Evolutionary conservation across 2,113 vertebrate species (phyloP).

Genomic region (Puntigrus tetrazona): DNA sequence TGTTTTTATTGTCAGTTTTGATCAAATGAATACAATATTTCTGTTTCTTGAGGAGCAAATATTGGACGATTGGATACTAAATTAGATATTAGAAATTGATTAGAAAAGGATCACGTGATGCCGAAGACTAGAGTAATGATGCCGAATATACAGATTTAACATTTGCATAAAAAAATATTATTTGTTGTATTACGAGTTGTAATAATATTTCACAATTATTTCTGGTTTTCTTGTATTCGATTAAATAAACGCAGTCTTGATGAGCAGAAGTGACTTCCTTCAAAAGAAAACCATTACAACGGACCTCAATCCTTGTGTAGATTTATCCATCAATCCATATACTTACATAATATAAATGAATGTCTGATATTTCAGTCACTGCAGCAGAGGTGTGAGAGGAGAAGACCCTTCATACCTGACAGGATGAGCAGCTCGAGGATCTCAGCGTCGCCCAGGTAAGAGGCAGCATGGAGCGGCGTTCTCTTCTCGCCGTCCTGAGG

Average conservation of each 20-base stretch:
- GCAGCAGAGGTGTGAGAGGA: not conserved
- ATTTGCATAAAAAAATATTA: not conserved
- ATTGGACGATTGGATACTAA: too few species aligned
- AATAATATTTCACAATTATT: not conserved
- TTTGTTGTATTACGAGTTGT: too few species aligned
- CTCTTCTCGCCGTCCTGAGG: constrained; percentile 96
- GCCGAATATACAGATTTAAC: not conserved
- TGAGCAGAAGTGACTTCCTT: not conserved
- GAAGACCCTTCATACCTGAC: constrained; percentile 80
- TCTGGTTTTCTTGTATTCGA: not conserved
- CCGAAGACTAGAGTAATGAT: not conserved
- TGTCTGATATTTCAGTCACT: not conserved
- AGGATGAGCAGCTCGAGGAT: constrained; percentile 98
- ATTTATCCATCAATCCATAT: not conserved
- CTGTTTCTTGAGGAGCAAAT: not conserved
- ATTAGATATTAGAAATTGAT: not conserved
- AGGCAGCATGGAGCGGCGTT: constrained; percentile 96
- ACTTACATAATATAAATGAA: not conserved
- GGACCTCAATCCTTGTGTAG: too few species aligned
- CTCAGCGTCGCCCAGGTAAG: constrained; percentile 97
- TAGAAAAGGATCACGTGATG: not conserved
- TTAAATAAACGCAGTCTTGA: not conserved
- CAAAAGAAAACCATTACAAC: too few species aligned
- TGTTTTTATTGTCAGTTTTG: not conserved
- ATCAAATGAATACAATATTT: not conserved